A percentile compares a stretch with the other conserved stretches of the same genome.
Evolutionary conservation across 2,797 vertebrate genomes (phyloP).

Genomic region (Decapterus maruadsi): DNA sequence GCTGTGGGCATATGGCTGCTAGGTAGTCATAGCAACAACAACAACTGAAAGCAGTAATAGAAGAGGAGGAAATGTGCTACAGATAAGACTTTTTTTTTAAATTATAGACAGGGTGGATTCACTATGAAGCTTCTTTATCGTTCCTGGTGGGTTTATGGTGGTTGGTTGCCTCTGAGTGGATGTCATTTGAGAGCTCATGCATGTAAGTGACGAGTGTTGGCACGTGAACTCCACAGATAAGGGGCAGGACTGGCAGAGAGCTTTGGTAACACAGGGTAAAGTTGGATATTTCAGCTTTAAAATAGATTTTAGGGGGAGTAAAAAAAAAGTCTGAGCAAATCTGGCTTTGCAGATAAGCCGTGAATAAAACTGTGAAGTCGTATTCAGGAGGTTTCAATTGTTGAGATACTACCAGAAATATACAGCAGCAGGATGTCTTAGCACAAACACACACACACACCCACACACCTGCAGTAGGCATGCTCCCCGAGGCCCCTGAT

Average conservation of each 20-base stretch:
- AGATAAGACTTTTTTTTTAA: conserved; percentile 19
- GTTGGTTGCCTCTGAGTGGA: background rate
- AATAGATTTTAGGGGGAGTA: background rate
- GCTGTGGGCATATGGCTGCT: conserved; percentile 17
- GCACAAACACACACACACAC: conserved; percentile 68
- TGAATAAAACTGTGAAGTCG: background rate
- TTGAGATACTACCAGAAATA: background rate
- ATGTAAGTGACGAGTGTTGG: conserved; percentile 13
- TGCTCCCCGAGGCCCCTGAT: conserved; percentile 90
- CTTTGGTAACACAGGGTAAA: conserved; percentile 8
- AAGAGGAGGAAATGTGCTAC: conserved; percentile 12
- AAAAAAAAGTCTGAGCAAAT: conserved; percentile 3
- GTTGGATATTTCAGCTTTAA: conserved; percentile 22
- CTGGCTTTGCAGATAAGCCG: conserved; percentile 18
- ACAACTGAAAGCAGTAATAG: conserved; percentile 10
- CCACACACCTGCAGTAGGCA: conserved; percentile 91
- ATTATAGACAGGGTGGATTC: background rate
- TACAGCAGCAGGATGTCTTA: conserved; percentile 7
- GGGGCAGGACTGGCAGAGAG: background rate
- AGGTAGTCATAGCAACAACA: conserved; percentile 44
- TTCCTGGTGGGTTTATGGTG: conserved; percentile 8
- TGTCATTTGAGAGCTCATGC: conserved; percentile 7
- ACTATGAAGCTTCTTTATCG: conserved; percentile 22
- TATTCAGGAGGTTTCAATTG: background rate
- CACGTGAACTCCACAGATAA: conserved; percentile 29